phyloP scores from a whole-genome alignment of 2,888 invertebrate genomes.

The Gibbula magus region DNA sequence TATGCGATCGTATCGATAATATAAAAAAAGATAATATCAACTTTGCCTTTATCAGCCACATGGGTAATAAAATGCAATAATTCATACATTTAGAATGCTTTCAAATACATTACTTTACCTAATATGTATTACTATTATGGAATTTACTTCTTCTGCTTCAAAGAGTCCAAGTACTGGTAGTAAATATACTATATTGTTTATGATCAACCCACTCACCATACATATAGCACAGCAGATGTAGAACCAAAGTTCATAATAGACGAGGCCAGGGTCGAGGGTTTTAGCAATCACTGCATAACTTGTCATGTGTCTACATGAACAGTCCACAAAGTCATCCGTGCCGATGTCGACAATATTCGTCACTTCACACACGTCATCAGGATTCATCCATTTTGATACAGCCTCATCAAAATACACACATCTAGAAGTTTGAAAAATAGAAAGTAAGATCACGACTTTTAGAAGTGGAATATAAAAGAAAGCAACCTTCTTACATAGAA shows the following conservation, averaged over 20 bases:
- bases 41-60: too few relatives aligned
- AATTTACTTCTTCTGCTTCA: too few relatives aligned
- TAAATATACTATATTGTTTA: too few relatives aligned
- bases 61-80: too few relatives aligned
- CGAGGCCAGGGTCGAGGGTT: constrained; percentile 53
- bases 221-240: constrained; percentile 69
- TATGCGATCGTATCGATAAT: too few relatives aligned
- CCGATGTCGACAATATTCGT: constrained; percentile 66
- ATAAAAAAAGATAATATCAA: too few relatives aligned
- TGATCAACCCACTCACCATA: constrained; percentile 69
- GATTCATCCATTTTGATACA: constrained; percentile 58
- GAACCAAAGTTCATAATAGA: constrained; percentile 71
- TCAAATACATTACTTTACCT: too few relatives aligned
- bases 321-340: constrained; percentile 68
- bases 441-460: not conserved
- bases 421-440: constrained; percentile 41
- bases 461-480: not conserved
- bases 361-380: constrained; percentile 61
- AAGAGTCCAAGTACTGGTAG: too few relatives aligned
- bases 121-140: too few relatives aligned
- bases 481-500: not conserved
- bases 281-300: constrained; percentile 69
- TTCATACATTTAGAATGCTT: too few relatives aligned
- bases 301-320: constrained; percentile 71
- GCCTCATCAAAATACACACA: constrained; percentile 70